phyloP scores from a whole-genome alignment of 2,888 invertebrate species.

The Eupithecia vulgata region DNA sequence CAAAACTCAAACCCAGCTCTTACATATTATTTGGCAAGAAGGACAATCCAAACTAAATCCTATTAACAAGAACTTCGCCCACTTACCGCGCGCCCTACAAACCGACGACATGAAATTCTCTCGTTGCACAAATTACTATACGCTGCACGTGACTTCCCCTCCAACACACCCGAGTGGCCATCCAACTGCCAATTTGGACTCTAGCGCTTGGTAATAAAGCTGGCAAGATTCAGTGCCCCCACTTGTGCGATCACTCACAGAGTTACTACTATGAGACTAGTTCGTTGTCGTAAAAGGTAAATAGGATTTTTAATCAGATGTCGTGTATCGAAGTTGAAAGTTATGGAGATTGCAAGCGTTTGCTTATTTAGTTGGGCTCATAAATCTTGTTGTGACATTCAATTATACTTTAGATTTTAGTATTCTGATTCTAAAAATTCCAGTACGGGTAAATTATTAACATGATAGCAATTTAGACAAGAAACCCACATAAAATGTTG shows the following conservation, averaged over 20 bases:
- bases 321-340: slow-evolving; percentile 12
- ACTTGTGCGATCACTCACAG: slow-evolving; percentile 33
- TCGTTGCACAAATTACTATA: slow-evolving; percentile 37
- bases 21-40: not conserved
- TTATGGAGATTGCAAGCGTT: slow-evolving; percentile 19
- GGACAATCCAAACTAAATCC: not conserved
- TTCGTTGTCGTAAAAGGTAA: slow-evolving; percentile 13
- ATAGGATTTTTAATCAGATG: slow-evolving; percentile 18
- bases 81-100: slow-evolving; percentile 23
- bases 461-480: no score
- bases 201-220: slow-evolving; percentile 25
- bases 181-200: slow-evolving; percentile 28
- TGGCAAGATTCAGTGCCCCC: slow-evolving; percentile 24
- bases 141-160: slow-evolving; percentile 37
- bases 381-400: not conserved
- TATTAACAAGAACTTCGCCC: not conserved
- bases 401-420: slow-evolving; percentile 10
- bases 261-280: slow-evolving; percentile 6
- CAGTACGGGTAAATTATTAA: not conserved
- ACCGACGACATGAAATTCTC: slow-evolving; percentile 31
- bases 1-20: not conserved
- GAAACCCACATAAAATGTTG: no score
- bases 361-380: not conserved
- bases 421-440: not conserved
- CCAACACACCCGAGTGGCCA: slow-evolving; percentile 32